Evolutionary conservation across 1,140 invertebrate genomes (phyloP).

Genomic region (Anastrepha obliqua): DNA sequence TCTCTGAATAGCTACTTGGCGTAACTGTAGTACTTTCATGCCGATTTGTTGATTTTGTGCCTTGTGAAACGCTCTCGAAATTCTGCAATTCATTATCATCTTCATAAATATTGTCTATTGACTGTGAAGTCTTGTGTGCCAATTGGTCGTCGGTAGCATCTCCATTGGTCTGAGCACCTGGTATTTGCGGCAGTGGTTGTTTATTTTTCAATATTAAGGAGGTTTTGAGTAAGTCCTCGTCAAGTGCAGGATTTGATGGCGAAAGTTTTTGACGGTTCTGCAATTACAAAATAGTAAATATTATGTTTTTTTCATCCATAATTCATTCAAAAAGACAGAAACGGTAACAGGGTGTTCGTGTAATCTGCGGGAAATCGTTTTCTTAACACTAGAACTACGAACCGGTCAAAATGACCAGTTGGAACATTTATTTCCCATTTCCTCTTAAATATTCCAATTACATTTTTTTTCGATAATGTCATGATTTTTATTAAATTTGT

Average conservation of each 20-base stretch:
- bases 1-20: conserved; percentile 72
- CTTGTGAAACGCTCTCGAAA: conserved; percentile 69
- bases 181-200: conserved; percentile 70
- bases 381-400: too few relatives aligned
- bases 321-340: too few relatives aligned
- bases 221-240: conserved; percentile 70
- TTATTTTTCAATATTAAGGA: conserved; percentile 73
- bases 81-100: conserved; percentile 70
- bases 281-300: conserved; percentile 45
- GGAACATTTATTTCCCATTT: too few relatives aligned
- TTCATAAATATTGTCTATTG: conserved; percentile 64
- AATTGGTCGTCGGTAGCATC: background rate
- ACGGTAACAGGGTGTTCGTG: too few relatives aligned
- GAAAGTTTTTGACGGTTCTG: conserved; percentile 75
- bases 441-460: too few relatives aligned
- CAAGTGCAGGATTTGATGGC: conserved; percentile 69
- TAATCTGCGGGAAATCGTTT: too few relatives aligned
- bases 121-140: conserved; percentile 63
- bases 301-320: too few relatives aligned
- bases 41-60: conserved; percentile 67
- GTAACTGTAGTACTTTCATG: conserved; percentile 72
- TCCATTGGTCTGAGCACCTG: conserved; percentile 58
- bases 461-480: too few relatives aligned
- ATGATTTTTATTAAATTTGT: too few relatives aligned
- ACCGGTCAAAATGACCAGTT: too few relatives aligned